Percentiles rank a stretch among this genome's conserved stretches.
Evolutionary conservation across 2,797 vertebrate genomes (phyloP).

Genomic region (Petrocephalus schoutedeni): DNA sequence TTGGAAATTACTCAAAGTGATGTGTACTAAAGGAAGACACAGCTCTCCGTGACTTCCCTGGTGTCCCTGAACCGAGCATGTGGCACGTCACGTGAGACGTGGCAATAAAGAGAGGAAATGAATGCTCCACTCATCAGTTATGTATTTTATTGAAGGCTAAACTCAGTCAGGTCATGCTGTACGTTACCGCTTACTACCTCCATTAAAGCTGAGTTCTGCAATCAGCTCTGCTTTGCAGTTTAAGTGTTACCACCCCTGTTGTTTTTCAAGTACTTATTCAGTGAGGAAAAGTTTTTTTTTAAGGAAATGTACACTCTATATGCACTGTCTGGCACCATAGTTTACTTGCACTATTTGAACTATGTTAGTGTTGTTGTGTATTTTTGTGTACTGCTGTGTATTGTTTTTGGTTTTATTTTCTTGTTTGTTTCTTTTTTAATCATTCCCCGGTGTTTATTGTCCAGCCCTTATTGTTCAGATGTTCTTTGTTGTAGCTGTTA

Average conservation of each 20-base stretch:
- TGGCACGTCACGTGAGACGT: not conserved
- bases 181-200: not conserved
- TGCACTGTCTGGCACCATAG: not conserved
- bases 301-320: not conserved
- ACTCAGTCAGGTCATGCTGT: not conserved
- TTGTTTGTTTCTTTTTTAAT: not conserved
- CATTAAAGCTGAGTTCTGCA: not conserved
- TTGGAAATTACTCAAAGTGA: not conserved
- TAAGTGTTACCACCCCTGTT: not conserved
- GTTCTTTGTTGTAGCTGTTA: not conserved
- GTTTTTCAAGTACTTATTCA: not conserved
- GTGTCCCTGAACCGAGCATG: not conserved
- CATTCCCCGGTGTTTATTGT: not conserved
- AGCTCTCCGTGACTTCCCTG: not conserved
- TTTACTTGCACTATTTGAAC: not conserved
- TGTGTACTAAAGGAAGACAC: not conserved
- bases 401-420: not conserved
- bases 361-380: not conserved
- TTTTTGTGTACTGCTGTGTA: not conserved
- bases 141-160: not conserved
- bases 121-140: not conserved
- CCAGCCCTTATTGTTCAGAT: not conserved
- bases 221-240: not conserved
- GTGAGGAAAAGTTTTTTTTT: not conserved
- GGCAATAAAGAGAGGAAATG: not conserved